Percentiles rank a stretch among this genome's conserved stretches.
These are phyloP conservation scores for Anolis apletophallus DNA, from an alignment of 2,797 vertebrate genomes.

Conservation along the genomic window DNA sequence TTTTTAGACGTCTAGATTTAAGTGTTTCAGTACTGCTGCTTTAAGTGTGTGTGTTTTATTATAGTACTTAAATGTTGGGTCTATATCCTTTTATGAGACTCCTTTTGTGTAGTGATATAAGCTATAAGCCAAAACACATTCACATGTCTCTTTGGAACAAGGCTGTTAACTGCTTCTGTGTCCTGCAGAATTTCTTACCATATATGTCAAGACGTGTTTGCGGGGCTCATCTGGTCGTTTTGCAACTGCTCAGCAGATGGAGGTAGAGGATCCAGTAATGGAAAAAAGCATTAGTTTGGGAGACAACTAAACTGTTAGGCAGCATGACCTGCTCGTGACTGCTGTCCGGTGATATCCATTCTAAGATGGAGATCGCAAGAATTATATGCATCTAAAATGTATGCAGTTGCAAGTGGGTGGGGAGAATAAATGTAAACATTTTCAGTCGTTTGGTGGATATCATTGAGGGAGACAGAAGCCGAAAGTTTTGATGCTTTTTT, in stretches of 20 bases:
- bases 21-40: not conserved
- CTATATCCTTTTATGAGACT: not conserved
- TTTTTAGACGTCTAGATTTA: not conserved
- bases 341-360: not conserved
- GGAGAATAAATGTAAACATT: not conserved
- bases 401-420: not conserved
- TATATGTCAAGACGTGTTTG: not conserved
- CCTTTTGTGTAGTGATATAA: not conserved
- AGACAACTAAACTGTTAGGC: not conserved
- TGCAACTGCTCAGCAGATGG: not conserved
- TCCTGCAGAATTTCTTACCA: not conserved
- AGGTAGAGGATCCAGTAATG: not conserved
- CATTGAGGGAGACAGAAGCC: too few species aligned
- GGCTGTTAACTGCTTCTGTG: too few species aligned
- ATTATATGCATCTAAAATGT: not conserved
- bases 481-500: too few species aligned
- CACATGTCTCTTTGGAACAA: not conserved
- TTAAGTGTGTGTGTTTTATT: not conserved
- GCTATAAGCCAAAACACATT: not conserved
- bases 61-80: not conserved
- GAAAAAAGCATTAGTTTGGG: not conserved
- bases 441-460: not conserved
- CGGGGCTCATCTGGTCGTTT: not conserved
- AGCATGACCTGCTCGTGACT: not conserved
- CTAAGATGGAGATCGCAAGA: not conserved